These are phyloP conservation scores for Neotoma lepida DNA, from an alignment of 2,113 vertebrate species.

Conservation along the genomic window DNA sequence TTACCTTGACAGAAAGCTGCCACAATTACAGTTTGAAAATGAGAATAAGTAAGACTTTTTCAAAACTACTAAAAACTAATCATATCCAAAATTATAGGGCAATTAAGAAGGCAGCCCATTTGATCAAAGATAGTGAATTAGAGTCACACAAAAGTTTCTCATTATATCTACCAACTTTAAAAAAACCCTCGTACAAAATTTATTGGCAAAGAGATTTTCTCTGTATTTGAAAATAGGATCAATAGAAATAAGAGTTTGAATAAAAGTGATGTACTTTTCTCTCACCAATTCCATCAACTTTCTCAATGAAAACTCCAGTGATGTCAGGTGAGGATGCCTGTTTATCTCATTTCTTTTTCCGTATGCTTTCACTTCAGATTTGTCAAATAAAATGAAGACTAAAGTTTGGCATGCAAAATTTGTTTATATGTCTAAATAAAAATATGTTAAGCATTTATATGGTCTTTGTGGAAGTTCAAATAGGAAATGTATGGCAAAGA, in stretches of 20 bases:
- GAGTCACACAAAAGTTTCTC: neutral
- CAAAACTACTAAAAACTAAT: constrained; percentile 30
- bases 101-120: neutral
- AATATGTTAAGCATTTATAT: constrained; percentile 39
- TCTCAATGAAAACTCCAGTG: constrained; percentile 56
- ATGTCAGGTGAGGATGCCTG: constrained; percentile 26
- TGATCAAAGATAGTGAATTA: constrained; percentile 6
- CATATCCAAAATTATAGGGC: neutral
- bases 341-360: constrained; percentile 58
- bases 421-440: constrained; percentile 64
- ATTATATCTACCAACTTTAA: constrained; percentile 28
- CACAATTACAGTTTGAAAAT: constrained; percentile 44
- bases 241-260: constrained; percentile 26
- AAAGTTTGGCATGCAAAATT: constrained; percentile 22
- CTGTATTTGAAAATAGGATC: constrained; percentile 9
- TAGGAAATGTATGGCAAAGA: constrained; percentile 9
- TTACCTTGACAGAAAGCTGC: constrained; percentile 18
- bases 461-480: constrained; percentile 30
- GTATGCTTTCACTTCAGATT: constrained; percentile 53
- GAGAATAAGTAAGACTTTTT: constrained; percentile 44
- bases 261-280: constrained; percentile 32
- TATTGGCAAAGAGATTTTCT: neutral
- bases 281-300: constrained; percentile 19
- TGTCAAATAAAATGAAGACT: constrained; percentile 68
- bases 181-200: neutral